Conservation (phyloP, 2,888 invertebrate species). For the Loripinus fragilis region DNA sequence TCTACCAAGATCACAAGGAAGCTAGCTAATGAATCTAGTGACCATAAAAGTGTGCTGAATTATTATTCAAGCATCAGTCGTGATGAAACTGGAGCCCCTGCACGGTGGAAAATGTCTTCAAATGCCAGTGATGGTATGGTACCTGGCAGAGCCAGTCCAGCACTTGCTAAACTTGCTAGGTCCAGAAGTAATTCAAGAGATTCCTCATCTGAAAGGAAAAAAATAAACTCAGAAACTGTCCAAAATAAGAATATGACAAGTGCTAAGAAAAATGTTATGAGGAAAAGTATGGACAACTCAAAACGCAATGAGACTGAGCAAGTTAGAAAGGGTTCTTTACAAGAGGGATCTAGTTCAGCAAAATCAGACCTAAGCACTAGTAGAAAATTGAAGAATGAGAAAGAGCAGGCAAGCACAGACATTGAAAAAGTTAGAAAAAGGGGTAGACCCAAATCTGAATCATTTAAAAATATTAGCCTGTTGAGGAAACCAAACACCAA, state of each 20-base stretch:
- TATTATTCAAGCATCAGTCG: slow-evolving; percentile 64
- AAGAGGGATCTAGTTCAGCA: no score
- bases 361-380: not conserved
- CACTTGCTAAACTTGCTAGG: slow-evolving; percentile 6
- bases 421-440: slow-evolving; percentile 34
- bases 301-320: not conserved
- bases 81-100: slow-evolving; percentile 66
- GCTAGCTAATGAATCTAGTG: slow-evolving; percentile 60
- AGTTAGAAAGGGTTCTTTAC: not conserved
- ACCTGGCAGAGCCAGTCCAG: slow-evolving; percentile 21
- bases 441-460: slow-evolving; percentile 6
- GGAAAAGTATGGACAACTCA: not conserved
- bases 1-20: slow-evolving; percentile 65
- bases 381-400: no score
- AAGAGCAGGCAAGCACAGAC: no score
- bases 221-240: not conserved
- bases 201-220: slow-evolving; percentile 37
- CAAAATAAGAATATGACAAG: not conserved
- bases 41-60: slow-evolving; percentile 63
- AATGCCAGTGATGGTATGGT: slow-evolving; percentile 36
- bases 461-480: not conserved
- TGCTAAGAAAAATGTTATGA: not conserved
- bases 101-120: slow-evolving; percentile 56
- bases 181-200: slow-evolving; percentile 40
- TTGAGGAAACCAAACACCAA: not conserved